Conservation (phyloP, 2,113 vertebrate species). For the Emydura subglobosa region DNA sequence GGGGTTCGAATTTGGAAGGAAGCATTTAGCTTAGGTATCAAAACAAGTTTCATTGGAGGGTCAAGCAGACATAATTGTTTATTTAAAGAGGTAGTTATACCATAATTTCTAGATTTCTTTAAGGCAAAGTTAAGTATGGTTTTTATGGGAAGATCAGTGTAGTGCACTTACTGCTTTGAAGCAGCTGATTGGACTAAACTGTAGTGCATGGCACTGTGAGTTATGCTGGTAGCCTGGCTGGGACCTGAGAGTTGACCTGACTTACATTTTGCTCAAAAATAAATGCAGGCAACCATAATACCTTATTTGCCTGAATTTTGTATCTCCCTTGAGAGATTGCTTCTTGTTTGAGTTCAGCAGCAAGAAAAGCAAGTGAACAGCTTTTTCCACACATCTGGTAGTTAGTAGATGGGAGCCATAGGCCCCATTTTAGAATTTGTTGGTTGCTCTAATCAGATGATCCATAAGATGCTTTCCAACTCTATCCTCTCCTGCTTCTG, state of each 20-base stretch:
- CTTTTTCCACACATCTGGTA: not conserved
- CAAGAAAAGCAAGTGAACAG: rapidly evolving
- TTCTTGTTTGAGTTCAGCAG: not conserved
- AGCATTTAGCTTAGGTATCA: slow-evolving; percentile 39
- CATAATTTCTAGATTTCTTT: not conserved
- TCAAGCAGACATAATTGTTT: slow-evolving; percentile 48
- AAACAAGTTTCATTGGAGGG: slow-evolving; percentile 46
- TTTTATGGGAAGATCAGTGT: slow-evolving; percentile 15
- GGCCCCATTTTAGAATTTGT: not conserved
- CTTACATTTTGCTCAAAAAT: slow-evolving; percentile 31
- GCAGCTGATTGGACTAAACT: slow-evolving; percentile 10
- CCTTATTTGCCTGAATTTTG: slow-evolving; percentile 1
- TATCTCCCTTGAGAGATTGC: not conserved
- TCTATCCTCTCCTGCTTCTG: not conserved
- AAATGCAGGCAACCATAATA: not conserved
- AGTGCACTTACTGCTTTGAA: not conserved
- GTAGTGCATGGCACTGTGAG: not conserved
- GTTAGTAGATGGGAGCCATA: not conserved
- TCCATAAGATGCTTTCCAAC: not conserved
- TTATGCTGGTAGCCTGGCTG: not conserved
- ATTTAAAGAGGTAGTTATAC: slow-evolving; percentile 38
- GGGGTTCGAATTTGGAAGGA: not conserved
- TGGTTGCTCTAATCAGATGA: rapidly evolving
- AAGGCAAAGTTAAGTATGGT: not conserved
- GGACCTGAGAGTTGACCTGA: not conserved